A percentile compares a stretch with the other conserved stretches of the same genome.
phyloP scores from a whole-genome alignment of 2,888 invertebrate species.

The Mythimna impura region DNA sequence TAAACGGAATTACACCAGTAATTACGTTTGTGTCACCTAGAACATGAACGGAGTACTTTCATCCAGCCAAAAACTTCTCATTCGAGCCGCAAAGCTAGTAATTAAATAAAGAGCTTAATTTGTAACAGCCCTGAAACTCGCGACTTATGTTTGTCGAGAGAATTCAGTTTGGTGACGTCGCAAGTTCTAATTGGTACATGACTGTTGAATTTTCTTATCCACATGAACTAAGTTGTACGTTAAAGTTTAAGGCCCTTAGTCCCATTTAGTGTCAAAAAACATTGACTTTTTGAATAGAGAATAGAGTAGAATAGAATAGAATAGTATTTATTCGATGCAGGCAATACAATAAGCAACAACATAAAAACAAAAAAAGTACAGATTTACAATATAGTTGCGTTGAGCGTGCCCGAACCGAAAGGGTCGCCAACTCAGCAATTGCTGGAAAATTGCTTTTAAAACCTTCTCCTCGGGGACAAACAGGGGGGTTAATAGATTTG shows the following conservation, averaged over 20 bases:
- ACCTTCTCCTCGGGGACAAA: too few relatives aligned
- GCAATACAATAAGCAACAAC: too few relatives aligned
- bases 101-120: constrained; percentile 40
- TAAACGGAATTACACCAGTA: not conserved
- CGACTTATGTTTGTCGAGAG: constrained; percentile 52
- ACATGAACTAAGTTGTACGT: constrained; percentile 22
- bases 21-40: not conserved
- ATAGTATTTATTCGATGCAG: too few relatives aligned
- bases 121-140: constrained; percentile 49
- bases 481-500: too few relatives aligned
- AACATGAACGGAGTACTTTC: not conserved
- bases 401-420: too few relatives aligned
- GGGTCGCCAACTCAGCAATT: too few relatives aligned
- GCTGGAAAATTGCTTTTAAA: too few relatives aligned
- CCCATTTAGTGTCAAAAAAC: too few relatives aligned
- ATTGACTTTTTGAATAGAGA: too few relatives aligned
- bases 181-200: constrained; percentile 60
- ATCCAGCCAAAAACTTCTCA: constrained; percentile 3
- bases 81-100: constrained; percentile 11
- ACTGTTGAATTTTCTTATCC: constrained; percentile 52
- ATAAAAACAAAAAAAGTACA: too few relatives aligned
- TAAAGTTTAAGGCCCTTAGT: constrained; percentile 26
- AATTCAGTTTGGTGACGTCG: constrained; percentile 55
- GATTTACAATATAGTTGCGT: too few relatives aligned
- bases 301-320: too few relatives aligned